Evolutionary conservation across 2,797 vertebrate genomes (phyloP), one percentile per base, ranked within the genome.

Genomic region (Odontamblyopus lacepedii): DNA sequence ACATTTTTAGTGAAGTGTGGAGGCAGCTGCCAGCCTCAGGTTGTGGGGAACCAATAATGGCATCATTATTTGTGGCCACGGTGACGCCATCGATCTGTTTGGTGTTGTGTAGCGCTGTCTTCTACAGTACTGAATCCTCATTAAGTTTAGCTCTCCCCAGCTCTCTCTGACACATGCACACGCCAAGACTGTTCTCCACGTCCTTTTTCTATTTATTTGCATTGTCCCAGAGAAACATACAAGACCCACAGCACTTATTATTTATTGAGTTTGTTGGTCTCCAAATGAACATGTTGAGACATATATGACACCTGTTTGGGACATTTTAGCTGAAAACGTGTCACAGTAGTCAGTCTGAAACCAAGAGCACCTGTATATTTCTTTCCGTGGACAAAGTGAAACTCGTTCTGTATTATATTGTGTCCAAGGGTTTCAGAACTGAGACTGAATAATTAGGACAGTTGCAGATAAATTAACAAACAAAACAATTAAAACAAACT

Each of bases 11-110:
- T 8, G n/a, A 66, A 63, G 65, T 71, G 18, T 29, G 50, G 62
- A 55, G 59, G 71, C 57, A 56, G 78, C 66, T 71, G 27, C 76
- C 64, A 63, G 71, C 61, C 67, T 68, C 57, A 23, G 56, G 61
- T 67, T 19, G 63, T 64, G 30, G 38, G 69, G 41, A 62, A 79
- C 65, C 66, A 72, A 69, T 77, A 70, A 76, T 64, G 44, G 48
- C 56, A 11, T 78, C 62, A 76, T 82, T 82, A 86, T 73, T 66
- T 73, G 55, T 76, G 53, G 77, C 73, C 59, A 71, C 63, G 64
- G 73, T 32, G 68, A 66, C n/a, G 65, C 66, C 65, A 74, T 87
- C 23, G 72, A 79, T 77, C 79, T 75, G 63, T 82, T 81, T 79
- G 76, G 66, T 79, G 74, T 69, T 74, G 70, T 65, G 59, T 71